Evolutionary conservation across 2,797 vertebrate genomes (phyloP).

Genomic region (Rallus crepitans): DNA sequence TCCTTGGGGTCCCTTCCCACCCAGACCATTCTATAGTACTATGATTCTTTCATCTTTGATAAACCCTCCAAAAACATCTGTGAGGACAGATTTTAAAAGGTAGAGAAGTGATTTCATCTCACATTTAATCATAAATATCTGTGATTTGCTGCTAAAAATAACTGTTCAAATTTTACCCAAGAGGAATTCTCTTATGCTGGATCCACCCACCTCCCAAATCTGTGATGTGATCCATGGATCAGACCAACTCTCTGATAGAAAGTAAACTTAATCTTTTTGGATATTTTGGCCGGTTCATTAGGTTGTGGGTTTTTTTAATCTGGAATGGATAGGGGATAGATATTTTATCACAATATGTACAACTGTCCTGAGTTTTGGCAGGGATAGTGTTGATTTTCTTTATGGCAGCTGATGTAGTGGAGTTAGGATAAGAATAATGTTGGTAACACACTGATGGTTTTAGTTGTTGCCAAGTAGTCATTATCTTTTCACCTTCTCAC

Average conservation of each 20-base stretch:
- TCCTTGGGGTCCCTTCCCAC: too few relatives aligned
- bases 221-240: not conserved
- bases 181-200: not conserved
- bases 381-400: too few relatives aligned
- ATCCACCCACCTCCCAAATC: not conserved
- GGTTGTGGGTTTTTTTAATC: not conserved
- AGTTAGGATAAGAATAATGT: too few relatives aligned
- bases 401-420: too few relatives aligned
- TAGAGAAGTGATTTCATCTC: not conserved
- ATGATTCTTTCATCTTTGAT: not conserved
- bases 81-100: not conserved
- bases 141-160: not conserved
- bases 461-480: too few relatives aligned
- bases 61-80: accelerated
- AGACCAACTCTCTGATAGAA: not conserved
- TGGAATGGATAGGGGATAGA: not conserved
- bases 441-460: too few relatives aligned
- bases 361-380: too few relatives aligned
- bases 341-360: not conserved
- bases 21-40: too few relatives aligned
- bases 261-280: not conserved
- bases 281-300: too few relatives aligned
- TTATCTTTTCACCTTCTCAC: too few relatives aligned
- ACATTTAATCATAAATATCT: not conserved
- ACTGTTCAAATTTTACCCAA: not conserved